Percentiles rank a stretch among this genome's conserved stretches.
These are phyloP conservation scores for Caenorhabditis remanei DNA, from an alignment of 1,140 invertebrate genomes.

Conservation along the genomic window DNA sequence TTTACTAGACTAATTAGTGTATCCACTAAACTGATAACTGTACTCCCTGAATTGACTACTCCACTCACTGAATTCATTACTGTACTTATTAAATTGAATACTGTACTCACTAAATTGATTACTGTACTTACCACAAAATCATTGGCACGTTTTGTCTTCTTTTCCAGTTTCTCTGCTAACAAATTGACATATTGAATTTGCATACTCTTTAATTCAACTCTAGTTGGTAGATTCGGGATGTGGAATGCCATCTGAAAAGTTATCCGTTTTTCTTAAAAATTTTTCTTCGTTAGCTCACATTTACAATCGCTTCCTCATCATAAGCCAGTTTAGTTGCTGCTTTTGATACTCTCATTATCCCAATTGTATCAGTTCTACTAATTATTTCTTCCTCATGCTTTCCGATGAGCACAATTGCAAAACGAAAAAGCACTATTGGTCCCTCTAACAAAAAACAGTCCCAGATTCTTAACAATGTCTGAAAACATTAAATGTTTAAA, in stretches of 20 bases:
- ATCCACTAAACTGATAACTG: no score
- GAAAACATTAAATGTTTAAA: slow-evolving; percentile 61
- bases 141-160: slow-evolving; percentile 5
- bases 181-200: slow-evolving; percentile 5
- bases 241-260: background rate
- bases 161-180: background rate
- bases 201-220: slow-evolving; percentile 8
- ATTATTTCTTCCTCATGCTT: slow-evolving; percentile 62
- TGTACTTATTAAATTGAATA: no score
- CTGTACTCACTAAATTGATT: no score
- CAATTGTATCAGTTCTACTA: slow-evolving; percentile 52
- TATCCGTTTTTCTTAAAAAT: background rate
- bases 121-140: slow-evolving; percentile 4
- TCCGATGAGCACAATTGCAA: slow-evolving; percentile 82
- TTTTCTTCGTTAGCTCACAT: background rate
- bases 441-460: slow-evolving; percentile 89
- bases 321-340: slow-evolving; percentile 53
- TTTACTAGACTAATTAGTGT: no score
- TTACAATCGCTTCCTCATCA: slow-evolving; percentile 45
- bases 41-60: no score
- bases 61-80: no score
- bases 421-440: slow-evolving; percentile 59
- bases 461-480: slow-evolving; percentile 82
- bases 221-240: background rate
- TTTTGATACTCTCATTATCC: slow-evolving; percentile 58